These are phyloP conservation scores for Plagodis pulveraria DNA, from an alignment of 2,888 invertebrate genomes.

Conservation along the genomic window DNA sequence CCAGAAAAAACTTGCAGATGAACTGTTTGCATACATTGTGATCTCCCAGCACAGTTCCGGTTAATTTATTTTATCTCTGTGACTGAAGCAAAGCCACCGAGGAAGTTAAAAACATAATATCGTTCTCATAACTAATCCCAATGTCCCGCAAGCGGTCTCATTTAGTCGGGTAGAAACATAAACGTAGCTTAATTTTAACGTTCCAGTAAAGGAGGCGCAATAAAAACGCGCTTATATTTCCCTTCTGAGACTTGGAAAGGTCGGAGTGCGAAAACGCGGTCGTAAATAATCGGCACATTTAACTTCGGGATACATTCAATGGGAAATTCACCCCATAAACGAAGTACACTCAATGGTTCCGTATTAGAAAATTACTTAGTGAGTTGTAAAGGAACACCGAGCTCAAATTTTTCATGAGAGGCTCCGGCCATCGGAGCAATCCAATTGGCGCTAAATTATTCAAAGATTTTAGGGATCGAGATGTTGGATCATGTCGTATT, in stretches of 20 bases:
- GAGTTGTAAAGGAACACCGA: constrained; percentile 35
- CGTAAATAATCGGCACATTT: constrained; percentile 69
- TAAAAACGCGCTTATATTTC: constrained; percentile 58
- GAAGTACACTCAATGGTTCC: constrained; percentile 54
- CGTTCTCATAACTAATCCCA: constrained; percentile 36
- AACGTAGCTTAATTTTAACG: constrained; percentile 60
- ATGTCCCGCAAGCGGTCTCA: constrained; percentile 40
- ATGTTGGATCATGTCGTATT: constrained; percentile 34
- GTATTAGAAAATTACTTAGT: constrained; percentile 44
- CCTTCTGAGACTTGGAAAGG: constrained; percentile 50
- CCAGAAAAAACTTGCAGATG: constrained; percentile 32
- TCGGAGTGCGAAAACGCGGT: constrained; percentile 52
- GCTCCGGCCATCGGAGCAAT: constrained; percentile 44
- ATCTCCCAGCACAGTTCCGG: constrained; percentile 24
- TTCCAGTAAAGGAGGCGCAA: constrained; percentile 55
- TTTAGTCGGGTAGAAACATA: constrained; percentile 43
- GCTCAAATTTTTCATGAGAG: constrained; percentile 44
- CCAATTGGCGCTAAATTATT: constrained; percentile 56
- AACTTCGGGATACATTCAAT: constrained; percentile 58
- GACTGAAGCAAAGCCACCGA: constrained; percentile 31
- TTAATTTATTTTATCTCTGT: constrained; percentile 36
- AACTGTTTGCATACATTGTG: constrained; percentile 36
- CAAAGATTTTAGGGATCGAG: constrained; percentile 47
- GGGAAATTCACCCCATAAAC: constrained; percentile 59
- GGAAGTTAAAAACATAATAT: constrained; percentile 39